phyloP scores from a whole-genome alignment of 2,797 vertebrate genomes.

The Varecia variegata region DNA sequence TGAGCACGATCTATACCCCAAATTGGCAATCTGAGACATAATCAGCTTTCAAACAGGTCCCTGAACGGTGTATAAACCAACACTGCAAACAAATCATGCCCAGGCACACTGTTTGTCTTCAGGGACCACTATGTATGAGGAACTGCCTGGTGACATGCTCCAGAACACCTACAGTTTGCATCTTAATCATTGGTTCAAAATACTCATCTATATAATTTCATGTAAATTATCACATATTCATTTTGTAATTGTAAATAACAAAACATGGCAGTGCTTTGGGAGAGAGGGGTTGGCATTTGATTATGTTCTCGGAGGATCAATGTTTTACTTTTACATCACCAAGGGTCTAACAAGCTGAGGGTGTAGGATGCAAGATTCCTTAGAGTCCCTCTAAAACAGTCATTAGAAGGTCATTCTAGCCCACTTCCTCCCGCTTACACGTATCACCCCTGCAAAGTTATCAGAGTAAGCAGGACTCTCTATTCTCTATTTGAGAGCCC shows the following conservation, averaged over 20 bases:
- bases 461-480: background rate
- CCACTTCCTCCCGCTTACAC: background rate
- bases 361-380: background rate
- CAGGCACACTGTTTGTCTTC: constrained; percentile 14
- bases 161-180: constrained; percentile 28
- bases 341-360: background rate
- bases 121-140: background rate
- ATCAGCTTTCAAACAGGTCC: constrained; percentile 37
- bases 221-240: constrained; percentile 23
- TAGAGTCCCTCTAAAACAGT: background rate
- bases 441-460: background rate
- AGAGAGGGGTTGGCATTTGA: background rate
- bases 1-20: background rate
- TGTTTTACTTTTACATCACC: background rate
- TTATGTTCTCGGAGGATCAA: background rate
- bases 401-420: background rate
- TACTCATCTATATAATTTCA: constrained; percentile 37
- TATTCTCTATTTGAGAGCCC: background rate
- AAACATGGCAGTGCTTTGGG: background rate
- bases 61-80: background rate
- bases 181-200: constrained; percentile 55
- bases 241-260: constrained; percentile 41
- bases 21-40: constrained; percentile 2
- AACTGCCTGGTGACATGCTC: background rate
- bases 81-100: background rate